These are phyloP conservation scores for Megalurothrips usitatus DNA, from an alignment of 2,888 invertebrate genomes.

Conservation along the genomic window DNA sequence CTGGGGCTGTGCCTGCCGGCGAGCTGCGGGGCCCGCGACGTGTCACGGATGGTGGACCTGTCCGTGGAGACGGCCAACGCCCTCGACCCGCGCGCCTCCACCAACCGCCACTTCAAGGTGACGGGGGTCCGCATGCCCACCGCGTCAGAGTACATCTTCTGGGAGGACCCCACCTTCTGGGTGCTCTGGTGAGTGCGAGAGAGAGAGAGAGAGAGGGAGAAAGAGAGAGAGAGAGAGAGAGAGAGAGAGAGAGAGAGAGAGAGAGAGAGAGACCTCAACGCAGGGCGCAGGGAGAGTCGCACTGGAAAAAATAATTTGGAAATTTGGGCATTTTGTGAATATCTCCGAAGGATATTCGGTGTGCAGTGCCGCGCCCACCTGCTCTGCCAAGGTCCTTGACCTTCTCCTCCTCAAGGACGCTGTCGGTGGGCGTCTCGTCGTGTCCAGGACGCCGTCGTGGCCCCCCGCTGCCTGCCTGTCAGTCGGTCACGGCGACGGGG, in stretches of 20 bases:
- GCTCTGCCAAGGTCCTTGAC: too few species aligned
- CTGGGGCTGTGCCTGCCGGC: conserved; percentile 11
- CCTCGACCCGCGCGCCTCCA: background rate
- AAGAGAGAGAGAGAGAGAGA: background rate
- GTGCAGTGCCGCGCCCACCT: too few species aligned
- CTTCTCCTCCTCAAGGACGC: too few species aligned
- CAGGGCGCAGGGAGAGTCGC: background rate
- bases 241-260: background rate
- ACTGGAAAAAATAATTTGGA: too few species aligned
- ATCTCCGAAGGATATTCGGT: too few species aligned
- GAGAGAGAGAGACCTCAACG: background rate
- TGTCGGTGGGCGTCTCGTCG: too few species aligned
- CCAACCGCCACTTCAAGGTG: background rate
- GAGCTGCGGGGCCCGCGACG: conserved; percentile 4
- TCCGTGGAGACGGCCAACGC: conserved; percentile 20
- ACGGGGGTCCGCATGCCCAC: background rate
- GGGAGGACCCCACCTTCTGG: conserved; percentile 23
- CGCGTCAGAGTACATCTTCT: background rate
- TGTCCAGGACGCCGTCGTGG: too few species aligned
- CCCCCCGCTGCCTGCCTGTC: too few species aligned
- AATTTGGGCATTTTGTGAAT: too few species aligned
- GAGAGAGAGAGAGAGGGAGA: background rate
- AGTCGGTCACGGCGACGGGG: background rate
- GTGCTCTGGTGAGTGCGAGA: background rate
- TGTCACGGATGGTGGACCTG: background rate